A percentile compares a stretch with the other conserved stretches of the same genome.
phyloP scores from a whole-genome alignment of 2,797 vertebrate genomes.

The Sebastes minor region DNA sequence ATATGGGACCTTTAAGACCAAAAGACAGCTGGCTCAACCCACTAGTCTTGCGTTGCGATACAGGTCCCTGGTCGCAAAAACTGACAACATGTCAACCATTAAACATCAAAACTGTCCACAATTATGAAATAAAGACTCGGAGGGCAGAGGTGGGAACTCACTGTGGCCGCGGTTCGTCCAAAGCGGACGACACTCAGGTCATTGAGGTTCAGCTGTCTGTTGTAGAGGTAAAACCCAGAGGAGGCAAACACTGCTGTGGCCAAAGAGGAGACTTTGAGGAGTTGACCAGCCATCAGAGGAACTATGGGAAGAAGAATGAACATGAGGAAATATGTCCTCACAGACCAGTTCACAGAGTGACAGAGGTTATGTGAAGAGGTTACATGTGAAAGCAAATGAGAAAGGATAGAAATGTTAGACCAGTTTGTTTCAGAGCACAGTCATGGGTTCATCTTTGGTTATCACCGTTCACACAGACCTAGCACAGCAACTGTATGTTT shows the following conservation, averaged over 20 bases:
- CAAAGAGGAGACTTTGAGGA: slow-evolving; percentile 86
- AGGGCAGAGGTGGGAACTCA: slow-evolving; percentile 70
- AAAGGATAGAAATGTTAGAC: too few species aligned
- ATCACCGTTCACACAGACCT: too few species aligned
- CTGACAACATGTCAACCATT: background rate
- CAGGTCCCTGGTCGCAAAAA: too few species aligned
- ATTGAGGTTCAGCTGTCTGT: slow-evolving; percentile 85
- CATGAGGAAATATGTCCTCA: background rate
- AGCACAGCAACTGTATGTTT: too few species aligned
- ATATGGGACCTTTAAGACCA: too few species aligned
- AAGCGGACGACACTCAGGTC: slow-evolving; percentile 92
- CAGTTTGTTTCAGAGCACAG: too few species aligned
- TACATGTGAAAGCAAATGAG: too few species aligned
- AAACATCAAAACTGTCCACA: background rate
- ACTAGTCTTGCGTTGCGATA: too few species aligned
- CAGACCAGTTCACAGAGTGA: too few species aligned
- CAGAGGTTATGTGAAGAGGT: too few species aligned
- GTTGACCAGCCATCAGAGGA: slow-evolving; percentile 84
- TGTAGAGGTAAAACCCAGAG: slow-evolving; percentile 88
- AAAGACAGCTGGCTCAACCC: too few species aligned
- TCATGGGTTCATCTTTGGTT: too few species aligned
- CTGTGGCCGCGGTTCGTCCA: slow-evolving; percentile 89
- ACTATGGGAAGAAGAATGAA: slow-evolving; percentile 32
- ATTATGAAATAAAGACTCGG: background rate
- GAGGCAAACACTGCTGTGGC: slow-evolving; percentile 81